Percentiles rank a stretch among this genome's conserved stretches.
These are phyloP conservation scores for Temnothorax ravouxi DNA, from an alignment of 2,888 invertebrate species.

Conservation along the genomic window DNA sequence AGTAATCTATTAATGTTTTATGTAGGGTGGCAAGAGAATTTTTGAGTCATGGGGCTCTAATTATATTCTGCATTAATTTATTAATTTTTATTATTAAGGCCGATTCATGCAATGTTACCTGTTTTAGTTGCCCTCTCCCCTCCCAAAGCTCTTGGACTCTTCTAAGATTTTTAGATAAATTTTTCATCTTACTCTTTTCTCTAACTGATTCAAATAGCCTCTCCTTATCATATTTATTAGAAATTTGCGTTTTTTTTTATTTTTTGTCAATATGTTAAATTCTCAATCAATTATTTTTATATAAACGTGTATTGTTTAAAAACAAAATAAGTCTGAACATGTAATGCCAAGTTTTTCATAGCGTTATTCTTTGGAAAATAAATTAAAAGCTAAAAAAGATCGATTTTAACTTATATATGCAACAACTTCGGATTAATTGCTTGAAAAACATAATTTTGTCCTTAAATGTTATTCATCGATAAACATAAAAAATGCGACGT, in stretches of 20 bases:
- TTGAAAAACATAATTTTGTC: neutral
- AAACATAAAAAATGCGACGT: slow-evolving; percentile 23
- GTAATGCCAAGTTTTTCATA: too few species aligned
- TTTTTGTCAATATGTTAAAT: neutral
- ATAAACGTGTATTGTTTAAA: neutral
- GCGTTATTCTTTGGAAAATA: neutral
- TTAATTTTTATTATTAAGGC: too few species aligned
- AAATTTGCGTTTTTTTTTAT: neutral
- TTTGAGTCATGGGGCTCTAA: too few species aligned
- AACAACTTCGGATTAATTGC: neutral
- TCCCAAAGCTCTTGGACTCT: too few species aligned
- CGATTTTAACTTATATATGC: neutral
- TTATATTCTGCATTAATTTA: too few species aligned
- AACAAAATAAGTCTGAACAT: neutral
- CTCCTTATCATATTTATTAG: neutral
- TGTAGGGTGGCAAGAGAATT: neutral
- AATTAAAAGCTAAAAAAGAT: neutral
- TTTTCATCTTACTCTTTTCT: too few species aligned
- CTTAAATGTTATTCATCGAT: neutral
- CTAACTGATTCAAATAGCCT: too few species aligned
- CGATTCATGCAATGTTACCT: too few species aligned
- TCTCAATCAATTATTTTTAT: neutral
- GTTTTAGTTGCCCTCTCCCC: too few species aligned
- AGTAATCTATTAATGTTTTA: neutral
- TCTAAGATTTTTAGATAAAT: too few species aligned